Evolutionary conservation across 2,888 invertebrate genomes (phyloP).

Genomic region (Netelia fuscicornis): DNA sequence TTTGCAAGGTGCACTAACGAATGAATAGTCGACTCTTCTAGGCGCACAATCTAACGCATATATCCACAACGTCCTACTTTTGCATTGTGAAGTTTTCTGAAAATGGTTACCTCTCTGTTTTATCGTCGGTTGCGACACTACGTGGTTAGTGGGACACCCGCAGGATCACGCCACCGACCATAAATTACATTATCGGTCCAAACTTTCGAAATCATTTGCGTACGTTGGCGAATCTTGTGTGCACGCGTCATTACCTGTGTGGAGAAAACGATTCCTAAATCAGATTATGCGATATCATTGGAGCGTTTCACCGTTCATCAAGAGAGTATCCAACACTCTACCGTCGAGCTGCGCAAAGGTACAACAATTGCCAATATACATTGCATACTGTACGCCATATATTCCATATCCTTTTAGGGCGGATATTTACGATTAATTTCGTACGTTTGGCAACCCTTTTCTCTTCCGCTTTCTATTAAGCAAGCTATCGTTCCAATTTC

Average conservation of each 20-base stretch:
- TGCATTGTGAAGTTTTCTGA: background rate
- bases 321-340: too few species aligned
- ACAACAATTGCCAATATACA: too few species aligned
- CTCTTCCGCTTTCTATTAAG: too few species aligned
- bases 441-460: too few species aligned
- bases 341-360: too few species aligned
- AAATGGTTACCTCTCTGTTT: background rate
- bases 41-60: background rate
- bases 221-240: background rate
- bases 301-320: background rate
- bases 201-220: conserved; percentile 1
- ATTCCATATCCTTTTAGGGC: too few species aligned
- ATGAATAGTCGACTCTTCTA: conserved; percentile 50
- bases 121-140: background rate
- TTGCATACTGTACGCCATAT: too few species aligned
- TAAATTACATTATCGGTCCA: background rate
- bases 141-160: background rate
- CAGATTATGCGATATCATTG: background rate
- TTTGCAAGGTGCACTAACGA: conserved; percentile 37
- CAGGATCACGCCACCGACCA: background rate
- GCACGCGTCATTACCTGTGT: background rate
- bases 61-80: conserved; percentile 17
- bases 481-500: too few species aligned
- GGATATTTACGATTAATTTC: too few species aligned
- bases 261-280: background rate